Base-by-base conservation (phyloP, 1,140 invertebrate genomes). In the Thereuonema tuberculata region DNA sequence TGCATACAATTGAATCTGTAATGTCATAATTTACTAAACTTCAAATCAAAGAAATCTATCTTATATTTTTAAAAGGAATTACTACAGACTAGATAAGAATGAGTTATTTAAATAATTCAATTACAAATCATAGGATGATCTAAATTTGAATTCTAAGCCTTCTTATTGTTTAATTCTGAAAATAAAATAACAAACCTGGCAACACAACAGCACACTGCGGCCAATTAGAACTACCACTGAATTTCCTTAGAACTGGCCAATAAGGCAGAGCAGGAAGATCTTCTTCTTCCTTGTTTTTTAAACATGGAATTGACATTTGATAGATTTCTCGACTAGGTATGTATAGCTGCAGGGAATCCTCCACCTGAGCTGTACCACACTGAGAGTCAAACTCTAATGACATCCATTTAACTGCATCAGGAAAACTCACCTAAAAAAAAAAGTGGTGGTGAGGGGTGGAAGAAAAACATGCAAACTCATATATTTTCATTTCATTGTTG, bases 321-420 rank as follows among this genome's bases (percentile, higher is more conserved):
- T 66, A 43, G 46, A 31, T n/a, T 37, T 57, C 60, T 20, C 17
- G 23, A 65, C 68, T 76, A n/a, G 86, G 87, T 69, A 89, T 85
- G 66, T 84, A 95, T 15, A 97, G 76, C 64, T 93, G 86, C 0
- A 98, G 76, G 12, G 84, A 85, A 76, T 98, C 94, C 74, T 98
- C 94, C 0, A 85, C 82, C 72, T 98, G 94, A 0, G 89, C 87
- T 0, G 93, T 98, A 43, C 89, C 83, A 75, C 92, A 94, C 56
- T 86, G 82, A 0, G 88, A 81, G 68, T 95, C 93, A 75, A 98
- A 96, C 75, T 98, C 92, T 5, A 98, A 71, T 1, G 85, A 85
- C 67, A 98, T 79, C 89, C 93, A 97, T 63, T 90, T 84, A 0
- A 98, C 89, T 62, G 78, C 80, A 14, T 84, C 75, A 0, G 93